Base-by-base conservation (phyloP, 1,140 invertebrate genomes). In the Drosophila nigrodunni region DNA sequence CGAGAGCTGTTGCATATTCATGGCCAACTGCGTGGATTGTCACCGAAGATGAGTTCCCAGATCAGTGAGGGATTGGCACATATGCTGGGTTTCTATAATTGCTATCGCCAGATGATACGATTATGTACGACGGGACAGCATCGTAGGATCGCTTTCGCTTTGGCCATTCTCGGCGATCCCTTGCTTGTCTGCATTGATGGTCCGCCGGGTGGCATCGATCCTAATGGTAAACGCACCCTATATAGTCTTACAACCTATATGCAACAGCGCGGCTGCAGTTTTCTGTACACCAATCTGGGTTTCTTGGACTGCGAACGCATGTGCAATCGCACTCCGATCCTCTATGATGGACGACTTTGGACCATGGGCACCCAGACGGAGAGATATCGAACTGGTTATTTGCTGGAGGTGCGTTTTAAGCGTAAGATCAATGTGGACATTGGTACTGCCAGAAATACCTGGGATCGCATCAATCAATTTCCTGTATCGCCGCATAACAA, bases 141-240 rank as follows among this genome's bases (percentile, higher is more conserved):
- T 91, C 93, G 97, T 35, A 97, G 97, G 81, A 92, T 98, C 0
- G 97, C 95, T 35, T 96, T 98, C 44, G 97, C 96, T n/a, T 96
- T 98, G 66, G 97, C 97, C 2, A 94, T 98, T 25, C 96, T 97
- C 73, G 97, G 97, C 4, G 95, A 97, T 91, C 97, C 97, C 5
- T 0, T 54, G 6, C 9, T 89, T 1, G 21, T 77, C 3, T 76
- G 67, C 7, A 44, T 89, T 8, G 85, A 89, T 39, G 87, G 86
- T 0, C 44, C 96, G 1, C 96, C 96, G 0, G 95, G 95, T 78
- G 97, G 96, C 30, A 96, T 97, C 93, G 97, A 98, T 93, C 96
- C 96, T 2, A 95, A 95, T 8, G 96, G 96, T 0, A 95, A 96
- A 82, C 94, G 96, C 6, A 95, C 95, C 7, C 92, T 97, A 7